These are phyloP conservation scores for Chloroclysta siterata DNA, from an alignment of 2,888 invertebrate genomes.

Conservation along the genomic window DNA sequence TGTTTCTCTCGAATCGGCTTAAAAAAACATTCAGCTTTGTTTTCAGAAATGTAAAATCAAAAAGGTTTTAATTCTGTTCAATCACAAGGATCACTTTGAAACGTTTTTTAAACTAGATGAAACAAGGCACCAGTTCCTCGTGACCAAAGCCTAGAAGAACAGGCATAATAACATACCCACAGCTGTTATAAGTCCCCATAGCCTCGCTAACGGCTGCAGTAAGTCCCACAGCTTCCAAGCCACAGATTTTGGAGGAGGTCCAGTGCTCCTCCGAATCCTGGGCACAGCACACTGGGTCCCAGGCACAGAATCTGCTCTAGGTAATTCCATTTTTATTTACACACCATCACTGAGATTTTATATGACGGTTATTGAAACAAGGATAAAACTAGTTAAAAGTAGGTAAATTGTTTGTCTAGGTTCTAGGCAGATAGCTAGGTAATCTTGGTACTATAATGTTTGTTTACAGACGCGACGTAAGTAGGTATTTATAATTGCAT, in stretches of 20 bases:
- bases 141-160: too few species aligned
- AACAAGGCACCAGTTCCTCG: too few species aligned
- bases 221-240: conserved; percentile 75
- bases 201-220: conserved; percentile 73
- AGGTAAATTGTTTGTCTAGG: neutral
- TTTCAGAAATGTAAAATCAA: too few species aligned
- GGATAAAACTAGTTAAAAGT: neutral
- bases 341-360: conserved; percentile 25
- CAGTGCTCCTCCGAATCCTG: conserved; percentile 49
- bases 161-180: conserved; percentile 66
- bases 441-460: conserved; percentile 1
- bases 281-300: conserved; percentile 53
- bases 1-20: too few species aligned
- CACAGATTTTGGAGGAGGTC: conserved; percentile 63
- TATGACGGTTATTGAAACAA: neutral
- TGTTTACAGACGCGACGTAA: conserved; percentile 53
- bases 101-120: too few species aligned
- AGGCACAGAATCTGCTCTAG: conserved; percentile 55
- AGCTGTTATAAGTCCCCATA: conserved; percentile 78
- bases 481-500: conserved; percentile 34
- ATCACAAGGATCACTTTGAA: too few species aligned
- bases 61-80: too few species aligned
- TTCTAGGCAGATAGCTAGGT: neutral
- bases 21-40: too few species aligned
- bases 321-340: conserved; percentile 57